Evolutionary conservation across 2,888 invertebrate genomes (phyloP), one percentile per base, ranked within the genome.

Genomic region (Rutpela maculata): DNA sequence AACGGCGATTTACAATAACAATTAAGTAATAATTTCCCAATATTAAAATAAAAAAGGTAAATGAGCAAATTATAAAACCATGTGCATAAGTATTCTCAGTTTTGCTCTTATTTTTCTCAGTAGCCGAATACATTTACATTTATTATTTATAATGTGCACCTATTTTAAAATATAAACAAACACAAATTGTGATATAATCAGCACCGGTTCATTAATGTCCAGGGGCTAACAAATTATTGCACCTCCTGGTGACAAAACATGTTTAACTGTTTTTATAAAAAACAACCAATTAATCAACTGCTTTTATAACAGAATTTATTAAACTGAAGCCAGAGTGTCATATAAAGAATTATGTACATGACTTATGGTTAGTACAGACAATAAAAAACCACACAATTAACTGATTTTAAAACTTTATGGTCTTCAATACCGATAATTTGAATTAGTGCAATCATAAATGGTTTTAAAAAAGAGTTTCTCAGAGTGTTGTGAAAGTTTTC

Each of bases 211-310:
- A 50, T 50, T 50, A 50, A n/a, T 50, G 50, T 50, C 50, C 50
- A n/a, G 50, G 50, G 50, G 50, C 50, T 7, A 50, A 50, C 50
- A 50, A 50, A 50, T 50, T 50, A 50, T n/a, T 50, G 50, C 50
- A 50, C 50, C 50, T 50, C 50, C 50, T 50, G 50, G 50, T 50
- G 50, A 50, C 50, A 50, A 50, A 50, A 50, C 50, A n/a, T 50
- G 50, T 50, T 50, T 50, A 50, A n/a, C 50, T n/a, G 50, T 50
- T 50, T 43, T 43, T 43, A 43, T n/a, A 50, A 50, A 50, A 50
- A 50, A 6, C 6, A n/a, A 50, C n/a, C 50, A 50, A 50, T 50
- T 50, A 50, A 50, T 50, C 50, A 50, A 50, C 50, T 50, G 15
- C 1, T n/a, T 15, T 11, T 50, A n/a, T 12, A 50, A 50, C n/a